Evolutionary conservation across 2,113 vertebrate species (phyloP), one percentile per base, ranked within the genome.

Genomic region (Corythoichthys haematopterus): DNA sequence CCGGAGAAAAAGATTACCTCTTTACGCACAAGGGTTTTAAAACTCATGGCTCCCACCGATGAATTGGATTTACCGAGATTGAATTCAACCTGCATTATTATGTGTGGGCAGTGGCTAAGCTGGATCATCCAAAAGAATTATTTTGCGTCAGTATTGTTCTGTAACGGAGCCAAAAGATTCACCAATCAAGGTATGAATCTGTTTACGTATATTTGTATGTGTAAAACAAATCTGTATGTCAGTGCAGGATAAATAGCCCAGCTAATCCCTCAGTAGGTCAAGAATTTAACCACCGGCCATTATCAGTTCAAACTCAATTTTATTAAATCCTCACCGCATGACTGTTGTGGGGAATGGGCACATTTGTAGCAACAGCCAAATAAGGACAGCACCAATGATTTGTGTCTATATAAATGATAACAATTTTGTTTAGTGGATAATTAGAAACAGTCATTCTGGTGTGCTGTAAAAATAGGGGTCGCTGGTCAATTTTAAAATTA

Each of bases 401-500:
- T 82, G 81, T 80, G 82, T 86, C 85, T 83, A 74, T 55, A 72
- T 87, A 72, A 79, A 88, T 89, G 92, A 94, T 93, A 94, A 95
- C 90, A 91, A 93, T 90, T 91, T 93, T 92, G 77, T 78, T 84
- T 80, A 66, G 90, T 89, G 79, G 83, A 89, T 96, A 95, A 97
- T 94, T 93, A 92, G 90, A 94, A 89, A 81, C 94, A 96, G 92
- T 88, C 78, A 78, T 38, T 64, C 84, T 87, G 87, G 70, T 86
- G 89, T 79, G 90, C 83, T 86, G 88, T 92, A 93, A 91, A 93
- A 93, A 95, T 81, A 72, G 81, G 85, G 92, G 93, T 94, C 90
- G 88, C 35, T 80, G 86, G 92, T 93, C 93, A 94, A 73, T 69
- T 86, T 89, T 88, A 92, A 95, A 95, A 95, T 94, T 93, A 95